Conservation (phyloP, 2,113 vertebrate genomes). For the Sceloporus tristichus region DNA sequence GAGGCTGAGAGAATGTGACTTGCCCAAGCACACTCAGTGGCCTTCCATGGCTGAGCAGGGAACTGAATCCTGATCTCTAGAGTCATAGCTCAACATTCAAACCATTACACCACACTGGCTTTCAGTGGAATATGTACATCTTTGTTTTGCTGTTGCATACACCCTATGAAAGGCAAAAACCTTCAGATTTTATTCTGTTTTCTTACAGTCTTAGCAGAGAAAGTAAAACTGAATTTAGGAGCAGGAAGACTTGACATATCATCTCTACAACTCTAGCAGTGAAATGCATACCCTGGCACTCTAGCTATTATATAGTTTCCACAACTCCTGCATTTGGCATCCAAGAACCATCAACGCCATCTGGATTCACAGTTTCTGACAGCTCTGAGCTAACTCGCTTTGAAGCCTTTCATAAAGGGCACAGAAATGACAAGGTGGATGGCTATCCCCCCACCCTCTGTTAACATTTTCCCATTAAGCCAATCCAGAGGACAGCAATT, state of each 20-base stretch:
- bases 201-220: conserved; percentile 56
- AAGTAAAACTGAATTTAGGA: conserved; percentile 45
- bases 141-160: conserved; percentile 36
- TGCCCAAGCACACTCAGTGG: too few species aligned
- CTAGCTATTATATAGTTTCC: fast-evolving
- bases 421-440: background rate
- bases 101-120: too few species aligned
- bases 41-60: too few species aligned
- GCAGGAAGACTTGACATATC: background rate
- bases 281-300: conserved; percentile 25
- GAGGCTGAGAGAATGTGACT: too few species aligned
- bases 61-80: too few species aligned
- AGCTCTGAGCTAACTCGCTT: conserved; percentile 19
- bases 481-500: conserved; percentile 25
- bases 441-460: conserved; percentile 16
- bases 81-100: too few species aligned
- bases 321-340: conserved; percentile 38
- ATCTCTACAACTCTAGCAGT: fast-evolving
- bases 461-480: background rate
- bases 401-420: conserved; percentile 41
- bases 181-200: conserved; percentile 52
- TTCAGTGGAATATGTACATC: too few species aligned
- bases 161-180: conserved; percentile 54
- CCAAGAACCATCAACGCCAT: conserved; percentile 37
- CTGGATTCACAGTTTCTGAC: conserved; percentile 43